Conservation (phyloP, 1,140 invertebrate species). For the Harpegnathos saltator region DNA sequence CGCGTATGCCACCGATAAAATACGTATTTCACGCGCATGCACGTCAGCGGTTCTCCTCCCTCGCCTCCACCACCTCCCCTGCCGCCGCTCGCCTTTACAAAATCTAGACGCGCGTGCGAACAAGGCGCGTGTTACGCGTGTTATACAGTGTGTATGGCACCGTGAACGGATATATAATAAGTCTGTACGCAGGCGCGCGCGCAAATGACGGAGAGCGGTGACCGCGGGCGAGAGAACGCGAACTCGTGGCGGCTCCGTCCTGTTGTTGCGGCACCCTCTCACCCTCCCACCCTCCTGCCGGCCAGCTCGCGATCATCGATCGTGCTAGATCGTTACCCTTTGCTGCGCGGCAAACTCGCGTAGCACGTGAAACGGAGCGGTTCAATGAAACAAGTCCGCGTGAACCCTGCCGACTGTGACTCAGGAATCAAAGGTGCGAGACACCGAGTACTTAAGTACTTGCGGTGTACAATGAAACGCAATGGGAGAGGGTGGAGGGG, state of each 20-base stretch:
- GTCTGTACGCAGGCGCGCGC: constrained; percentile 58
- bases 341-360: background rate
- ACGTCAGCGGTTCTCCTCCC: background rate
- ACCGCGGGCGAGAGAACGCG: constrained; percentile 52
- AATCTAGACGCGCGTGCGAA: constrained; percentile 64
- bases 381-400: constrained; percentile 30
- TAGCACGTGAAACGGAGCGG: background rate
- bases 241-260: background rate
- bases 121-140: constrained; percentile 47
- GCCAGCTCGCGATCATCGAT: constrained; percentile 18
- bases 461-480: background rate
- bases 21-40: constrained; percentile 37
- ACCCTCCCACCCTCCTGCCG: background rate
- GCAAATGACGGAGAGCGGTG: constrained; percentile 40
- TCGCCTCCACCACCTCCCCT: background rate
- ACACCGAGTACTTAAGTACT: background rate
- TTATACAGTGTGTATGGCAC: constrained; percentile 45
- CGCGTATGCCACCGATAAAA: background rate
- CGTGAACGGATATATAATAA: constrained; percentile 63
- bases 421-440: constrained; percentile 28
- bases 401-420: background rate
- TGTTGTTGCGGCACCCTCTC: too few relatives aligned
- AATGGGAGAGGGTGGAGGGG: background rate
- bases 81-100: constrained; percentile 58
- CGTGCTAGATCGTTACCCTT: constrained; percentile 37